Evolutionary conservation across 2,797 vertebrate species (phyloP).

Genomic region (Harpagifer antarcticus): DNA sequence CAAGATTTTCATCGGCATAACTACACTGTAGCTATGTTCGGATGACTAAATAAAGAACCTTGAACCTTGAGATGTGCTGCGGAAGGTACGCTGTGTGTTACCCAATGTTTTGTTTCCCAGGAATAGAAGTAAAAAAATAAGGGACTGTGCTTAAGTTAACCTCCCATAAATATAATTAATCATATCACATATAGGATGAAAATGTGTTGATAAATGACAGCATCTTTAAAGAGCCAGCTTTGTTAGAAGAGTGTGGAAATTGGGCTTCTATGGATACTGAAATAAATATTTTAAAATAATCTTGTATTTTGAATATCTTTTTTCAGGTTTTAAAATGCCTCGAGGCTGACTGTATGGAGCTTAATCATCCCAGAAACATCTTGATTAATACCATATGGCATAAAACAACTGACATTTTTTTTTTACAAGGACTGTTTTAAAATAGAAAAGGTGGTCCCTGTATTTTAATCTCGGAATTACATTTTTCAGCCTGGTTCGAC

Average conservation of each 20-base stretch:
- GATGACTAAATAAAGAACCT: too few relatives aligned
- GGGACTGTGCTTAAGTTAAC: conserved; percentile 31
- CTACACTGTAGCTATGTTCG: too few relatives aligned
- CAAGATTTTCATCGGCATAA: too few relatives aligned
- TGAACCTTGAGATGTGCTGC: conserved; percentile 26
- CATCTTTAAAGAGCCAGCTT: conserved; percentile 33
- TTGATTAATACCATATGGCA: conserved; percentile 29
- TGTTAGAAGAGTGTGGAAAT: conserved; percentile 52
- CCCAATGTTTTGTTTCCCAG: conserved; percentile 16
- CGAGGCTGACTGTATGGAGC: conserved; percentile 31
- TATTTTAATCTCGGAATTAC: conserved; percentile 21
- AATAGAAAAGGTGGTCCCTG: not conserved
- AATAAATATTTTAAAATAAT: conserved; percentile 50
- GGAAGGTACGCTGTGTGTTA: conserved; percentile 5
- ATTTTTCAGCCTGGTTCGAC: conserved; percentile 51
- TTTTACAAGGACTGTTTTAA: conserved; percentile 15
- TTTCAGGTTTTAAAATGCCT: conserved; percentile 36
- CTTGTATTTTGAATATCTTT: conserved; percentile 56
- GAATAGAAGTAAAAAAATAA: conserved; percentile 19
- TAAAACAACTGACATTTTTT: conserved; percentile 36
- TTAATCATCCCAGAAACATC: conserved; percentile 22
- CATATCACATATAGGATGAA: conserved; percentile 18
- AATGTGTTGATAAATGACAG: conserved; percentile 45
- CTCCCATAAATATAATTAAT: conserved; percentile 50
- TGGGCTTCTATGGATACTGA: conserved; percentile 35